Percentiles rank a stretch among this genome's conserved stretches.
These are phyloP conservation scores for Neoniphon sammara DNA, from an alignment of 2,797 vertebrate genomes.

Conservation along the genomic window DNA sequence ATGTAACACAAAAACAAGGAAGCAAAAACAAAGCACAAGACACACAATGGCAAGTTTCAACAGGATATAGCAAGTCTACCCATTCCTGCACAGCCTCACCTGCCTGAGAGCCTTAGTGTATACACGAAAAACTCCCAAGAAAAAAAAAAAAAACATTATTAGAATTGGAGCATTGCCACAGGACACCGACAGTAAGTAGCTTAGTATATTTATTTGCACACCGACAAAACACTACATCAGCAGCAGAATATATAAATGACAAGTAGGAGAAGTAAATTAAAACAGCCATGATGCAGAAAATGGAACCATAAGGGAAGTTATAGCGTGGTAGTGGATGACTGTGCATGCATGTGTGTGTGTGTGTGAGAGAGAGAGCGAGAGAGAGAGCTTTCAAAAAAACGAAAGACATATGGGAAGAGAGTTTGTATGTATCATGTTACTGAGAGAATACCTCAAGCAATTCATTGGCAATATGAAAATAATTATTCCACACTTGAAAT, in stretches of 20 bases:
- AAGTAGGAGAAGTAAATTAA: slow-evolving; percentile 38
- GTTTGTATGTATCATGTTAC: slow-evolving; percentile 36
- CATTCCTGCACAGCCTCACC: too few relatives aligned
- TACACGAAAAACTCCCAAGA: too few relatives aligned
- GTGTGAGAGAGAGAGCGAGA: slow-evolving; percentile 15
- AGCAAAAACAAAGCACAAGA: too few relatives aligned
- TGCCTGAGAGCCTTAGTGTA: too few relatives aligned
- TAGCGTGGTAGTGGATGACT: slow-evolving; percentile 7
- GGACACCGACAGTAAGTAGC: neutral
- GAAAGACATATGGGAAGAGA: slow-evolving; percentile 7
- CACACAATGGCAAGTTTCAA: too few relatives aligned
- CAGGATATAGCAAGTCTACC: too few relatives aligned
- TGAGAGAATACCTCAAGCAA: slow-evolving; percentile 22
- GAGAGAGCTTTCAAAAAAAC: neutral
- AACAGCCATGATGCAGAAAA: slow-evolving; percentile 45
- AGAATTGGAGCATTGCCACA: neutral
- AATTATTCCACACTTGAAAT: slow-evolving; percentile 34
- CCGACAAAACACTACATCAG: slow-evolving; percentile 22
- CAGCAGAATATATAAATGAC: slow-evolving; percentile 36
- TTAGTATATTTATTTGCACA: slow-evolving; percentile 4
- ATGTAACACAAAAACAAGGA: too few relatives aligned
- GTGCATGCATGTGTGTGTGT: slow-evolving; percentile 10
- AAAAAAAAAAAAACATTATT: too few relatives aligned
- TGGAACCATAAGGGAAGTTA: slow-evolving; percentile 35
- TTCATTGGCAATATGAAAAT: slow-evolving; percentile 44